Evolutionary conservation across 2,797 vertebrate genomes (phyloP), one percentile per base, ranked within the genome.

Genomic region (Micromesistius poutassou): DNA sequence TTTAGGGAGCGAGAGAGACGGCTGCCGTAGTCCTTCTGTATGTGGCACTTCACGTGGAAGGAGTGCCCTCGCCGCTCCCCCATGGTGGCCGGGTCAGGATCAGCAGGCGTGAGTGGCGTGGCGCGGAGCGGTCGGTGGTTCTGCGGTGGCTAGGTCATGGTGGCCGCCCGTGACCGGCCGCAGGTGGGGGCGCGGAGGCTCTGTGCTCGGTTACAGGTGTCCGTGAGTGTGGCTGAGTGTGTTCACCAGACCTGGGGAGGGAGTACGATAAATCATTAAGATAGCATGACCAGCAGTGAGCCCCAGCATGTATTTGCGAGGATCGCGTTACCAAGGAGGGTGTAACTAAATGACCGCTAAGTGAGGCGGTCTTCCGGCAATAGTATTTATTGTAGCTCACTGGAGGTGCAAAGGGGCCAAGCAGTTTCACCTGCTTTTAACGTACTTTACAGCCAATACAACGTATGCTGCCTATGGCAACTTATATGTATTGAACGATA

Each of bases 11-110:
- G 85, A 68, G 72, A 77, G 80, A 90, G 72, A 75, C 90, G 81
- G 83, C 82, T 89, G 80, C 91, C 90, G 8, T 85, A 89, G 81
- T 93, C 89, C 0, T 83, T 83, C 0, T 87, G 93, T 38, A 91
- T 83, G 12, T 87, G 91, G 81, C 92, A 91, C 0, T 91, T 85
- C 81, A 92, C 88, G 81, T 89, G 92, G 81, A 93, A 86, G 0
- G 88, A 91, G 76, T 83, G 87, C 0, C 85, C 87, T 73, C 87
- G 90, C 35, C 88, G 78, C 81, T 94, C 94, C 30, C 80, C 88
- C 77, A 94, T 92, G 72, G 42, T 81, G 68, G 83, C 62, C 55
- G 62, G 0, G 7, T 16, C 71, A 74, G 72, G 13, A 70, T 82
- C 55, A 25, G 35, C 25, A 30, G 73, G n/a, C n/a, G 16, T n/a